These are phyloP conservation scores for Melanostigma gelatinosum DNA, from an alignment of 2,113 vertebrate genomes.

Conservation along the genomic window DNA sequence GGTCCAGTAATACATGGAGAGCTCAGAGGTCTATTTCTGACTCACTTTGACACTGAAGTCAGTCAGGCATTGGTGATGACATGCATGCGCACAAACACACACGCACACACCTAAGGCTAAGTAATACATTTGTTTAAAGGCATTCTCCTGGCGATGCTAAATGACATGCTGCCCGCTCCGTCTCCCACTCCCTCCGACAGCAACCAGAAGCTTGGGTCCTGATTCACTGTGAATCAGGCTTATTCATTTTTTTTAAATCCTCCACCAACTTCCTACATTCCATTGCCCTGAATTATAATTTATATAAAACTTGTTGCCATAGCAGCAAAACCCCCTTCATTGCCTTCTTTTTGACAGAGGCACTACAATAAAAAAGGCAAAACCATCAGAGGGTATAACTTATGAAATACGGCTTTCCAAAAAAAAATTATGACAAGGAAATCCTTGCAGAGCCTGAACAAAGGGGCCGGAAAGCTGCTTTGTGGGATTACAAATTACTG, in stretches of 20 bases:
- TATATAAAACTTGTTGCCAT: slow-evolving; percentile 73
- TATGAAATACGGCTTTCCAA: slow-evolving; percentile 17
- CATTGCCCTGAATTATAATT: slow-evolving; percentile 57
- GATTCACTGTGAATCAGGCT: slow-evolving; percentile 11
- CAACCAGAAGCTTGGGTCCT: slow-evolving; percentile 28
- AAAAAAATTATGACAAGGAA: slow-evolving; percentile 40
- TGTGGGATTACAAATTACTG: slow-evolving; percentile 65
- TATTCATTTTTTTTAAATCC: slow-evolving; percentile 2
- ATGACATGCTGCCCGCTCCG: slow-evolving; percentile 39
- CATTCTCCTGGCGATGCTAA: slow-evolving; percentile 53
- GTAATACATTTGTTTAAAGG: slow-evolving; percentile 54
- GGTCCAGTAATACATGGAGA: slow-evolving; percentile 44
- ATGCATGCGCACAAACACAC: slow-evolving; percentile 23
- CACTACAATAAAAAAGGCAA: slow-evolving; percentile 39
- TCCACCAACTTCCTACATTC: slow-evolving; percentile 34
- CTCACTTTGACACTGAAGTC: slow-evolving; percentile 58
- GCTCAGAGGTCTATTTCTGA: slow-evolving; percentile 66
- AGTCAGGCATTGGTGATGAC: slow-evolving; percentile 59
- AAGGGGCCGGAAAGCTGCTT: slow-evolving; percentile 44
- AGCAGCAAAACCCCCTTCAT: slow-evolving; percentile 59
- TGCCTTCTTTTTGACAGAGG: slow-evolving; percentile 44
- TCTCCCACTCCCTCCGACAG: slow-evolving; percentile 21
- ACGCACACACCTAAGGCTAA: slow-evolving; percentile 28
- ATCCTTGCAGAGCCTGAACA: slow-evolving; percentile 41
- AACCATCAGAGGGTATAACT: slow-evolving; percentile 55